Conservation (phyloP, 2,113 vertebrate species). For the Sturnus vulgaris region DNA sequence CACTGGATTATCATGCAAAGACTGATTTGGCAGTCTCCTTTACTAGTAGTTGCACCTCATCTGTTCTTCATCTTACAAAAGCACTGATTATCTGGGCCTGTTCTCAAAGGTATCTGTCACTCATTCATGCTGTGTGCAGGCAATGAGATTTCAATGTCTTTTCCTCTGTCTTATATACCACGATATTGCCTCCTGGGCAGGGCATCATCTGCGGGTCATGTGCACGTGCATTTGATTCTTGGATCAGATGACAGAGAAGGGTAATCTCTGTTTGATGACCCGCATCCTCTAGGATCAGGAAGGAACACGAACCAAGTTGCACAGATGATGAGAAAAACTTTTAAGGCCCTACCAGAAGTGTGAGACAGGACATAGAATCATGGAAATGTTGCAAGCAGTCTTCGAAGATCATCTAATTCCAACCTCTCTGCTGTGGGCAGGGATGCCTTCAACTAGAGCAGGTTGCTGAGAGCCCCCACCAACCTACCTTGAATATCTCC, state of each 20-base stretch:
- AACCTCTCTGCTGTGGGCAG: neutral
- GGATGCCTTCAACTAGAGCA: neutral
- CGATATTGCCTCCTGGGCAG: neutral
- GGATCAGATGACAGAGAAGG: neutral
- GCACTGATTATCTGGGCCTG: neutral
- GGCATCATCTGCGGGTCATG: neutral
- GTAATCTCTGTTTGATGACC: neutral
- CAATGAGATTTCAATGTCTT: neutral
- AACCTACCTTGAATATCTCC: neutral
- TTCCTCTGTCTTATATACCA: neutral
- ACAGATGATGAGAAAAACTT: neutral
- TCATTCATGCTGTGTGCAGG: neutral
- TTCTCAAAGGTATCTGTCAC: neutral
- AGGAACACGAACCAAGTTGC: neutral
- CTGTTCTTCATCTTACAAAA: neutral
- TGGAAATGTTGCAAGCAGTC: neutral
- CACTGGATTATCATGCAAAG: neutral
- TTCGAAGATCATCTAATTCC: neutral
- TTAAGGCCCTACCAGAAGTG: neutral
- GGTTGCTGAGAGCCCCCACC: neutral
- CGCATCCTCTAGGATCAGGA: neutral
- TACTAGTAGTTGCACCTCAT: neutral
- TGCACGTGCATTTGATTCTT: neutral
- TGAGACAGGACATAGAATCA: neutral
- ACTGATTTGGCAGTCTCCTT: neutral